Base-by-base conservation (phyloP, 2,888 invertebrate species). In the Plebejus argus region DNA sequence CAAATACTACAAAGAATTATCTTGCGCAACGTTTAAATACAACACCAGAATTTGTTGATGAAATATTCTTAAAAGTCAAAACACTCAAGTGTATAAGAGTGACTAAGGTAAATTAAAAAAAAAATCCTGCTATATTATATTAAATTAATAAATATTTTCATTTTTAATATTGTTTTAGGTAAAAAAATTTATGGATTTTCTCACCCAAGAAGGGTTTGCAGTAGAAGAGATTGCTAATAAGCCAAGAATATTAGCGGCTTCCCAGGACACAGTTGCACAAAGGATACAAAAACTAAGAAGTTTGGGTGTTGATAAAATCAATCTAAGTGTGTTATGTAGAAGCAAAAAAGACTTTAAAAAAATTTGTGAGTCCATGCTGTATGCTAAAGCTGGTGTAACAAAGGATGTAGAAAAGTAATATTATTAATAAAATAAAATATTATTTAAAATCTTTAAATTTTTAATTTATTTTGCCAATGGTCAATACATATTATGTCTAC, bases 111-210 rank as follows among this genome's bases (percentile, higher is more conserved):
- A 75, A 35, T 58, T 70, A 6, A 28, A 28, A 28, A 12, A 45
- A 1, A 10, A 58, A 20, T 20, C n/a, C 20, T 20, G 8, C 8
- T 20, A 20, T 58, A 18, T 20, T 58, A 18, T 20, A 10, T 58
- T 20, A 20, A 8, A 20, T 58, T 20, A 8, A n/a, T 58, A 8
- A n/a, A 74, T 56, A 56, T 56, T 10, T 15, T 76, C 33, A 18
- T 45, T 70, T 61, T n/a, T 23, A 58, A 35, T 61, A 82, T 81
- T 82, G 70, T 85, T 89, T 71, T 84, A 95, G 95, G 92, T 95
- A 6, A 95, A 95, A 86, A 90, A 93, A 79, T 95, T 95, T 79
- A 83, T 96, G 58, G 96, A 96, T 84, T 95, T 94, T 84, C 86
- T 96, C 28, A 86, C 94, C 8, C 85, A 89, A 76, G 95, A 95